Conservation (phyloP, 1,140 invertebrate species). For the Leptinotarsa defecta region DNA sequence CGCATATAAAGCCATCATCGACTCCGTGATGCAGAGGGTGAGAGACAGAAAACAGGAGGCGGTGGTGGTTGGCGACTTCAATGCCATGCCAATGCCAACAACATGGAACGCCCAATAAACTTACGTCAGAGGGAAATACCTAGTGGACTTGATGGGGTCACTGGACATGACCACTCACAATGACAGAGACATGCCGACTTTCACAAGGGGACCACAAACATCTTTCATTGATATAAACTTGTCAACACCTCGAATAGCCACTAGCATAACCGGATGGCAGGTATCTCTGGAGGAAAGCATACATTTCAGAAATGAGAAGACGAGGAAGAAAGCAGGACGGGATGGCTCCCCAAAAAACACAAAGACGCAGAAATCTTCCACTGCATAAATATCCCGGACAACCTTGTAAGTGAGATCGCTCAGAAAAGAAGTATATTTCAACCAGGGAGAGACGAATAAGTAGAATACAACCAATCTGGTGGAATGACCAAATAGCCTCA, state of each 20-base stretch:
- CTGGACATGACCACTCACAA: too few species aligned
- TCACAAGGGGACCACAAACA: background rate
- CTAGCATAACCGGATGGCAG: background rate
- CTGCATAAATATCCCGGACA: background rate
- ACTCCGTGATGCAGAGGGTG: background rate
- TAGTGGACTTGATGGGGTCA: too few species aligned
- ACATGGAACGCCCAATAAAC: background rate
- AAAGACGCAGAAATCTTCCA: background rate
- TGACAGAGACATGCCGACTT: background rate
- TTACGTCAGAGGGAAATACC: background rate
- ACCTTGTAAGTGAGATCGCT: background rate
- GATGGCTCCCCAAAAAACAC: background rate
- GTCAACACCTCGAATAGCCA: background rate
- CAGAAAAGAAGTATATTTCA: background rate
- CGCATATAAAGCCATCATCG: background rate
- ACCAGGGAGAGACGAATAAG: background rate
- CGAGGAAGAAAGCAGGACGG: background rate
- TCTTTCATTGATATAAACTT: background rate
- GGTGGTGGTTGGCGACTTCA: background rate
- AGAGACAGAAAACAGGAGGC: background rate
- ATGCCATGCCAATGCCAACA: background rate
- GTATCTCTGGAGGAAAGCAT: constrained; percentile 9
- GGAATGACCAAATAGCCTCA: background rate
- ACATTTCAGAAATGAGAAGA: too few species aligned
- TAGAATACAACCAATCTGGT: background rate